Base-by-base conservation (phyloP, 2,888 invertebrate genomes). In the Ectropis crepuscularia region DNA sequence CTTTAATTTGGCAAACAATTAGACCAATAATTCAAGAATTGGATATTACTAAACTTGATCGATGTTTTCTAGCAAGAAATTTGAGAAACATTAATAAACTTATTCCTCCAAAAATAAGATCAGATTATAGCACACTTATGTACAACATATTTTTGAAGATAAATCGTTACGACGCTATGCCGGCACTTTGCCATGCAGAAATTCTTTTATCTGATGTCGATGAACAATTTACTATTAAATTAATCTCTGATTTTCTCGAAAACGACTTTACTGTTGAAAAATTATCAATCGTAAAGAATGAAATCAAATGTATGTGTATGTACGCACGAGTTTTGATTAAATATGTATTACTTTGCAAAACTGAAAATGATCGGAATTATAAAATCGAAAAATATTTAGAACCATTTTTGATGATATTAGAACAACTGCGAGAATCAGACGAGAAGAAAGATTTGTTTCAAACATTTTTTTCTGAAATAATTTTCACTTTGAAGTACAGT, bases 111-210 rank as follows among this genome's bases (percentile, higher is more conserved):
- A 57, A 59, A 38, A 77, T 86, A 11, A 76, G 74, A 69, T 70
- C 78, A 0, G 83, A 85, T 12, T 88, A 83, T 48, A 82, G 80
- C 63, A 64, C 65, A 2, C 64, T 73, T 5, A 64, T 87, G 5
- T 87, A 74, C 58, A 61, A 68, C 8, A 64, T 65, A 2, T 71
- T 79, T 9, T 41, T 68, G 5, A 77, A 75, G 58, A 64, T 67
- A 6, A 66, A 70, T 4, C 53, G 65, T 39, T 42, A 63, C n/a
- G 61, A 65, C 38, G 66, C 77, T 1, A 62, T 72, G 54, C 48
- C 62, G 0, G 53, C 80, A n/a, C 69, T 86, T 12, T 70, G 72
- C 42, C 60, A 72, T 8, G 47, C 86, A 9, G 76, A 80, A 46
- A 73, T 69, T 36, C 36, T 75, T 37, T 63, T 87, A 0, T 64